phyloP scores from a whole-genome alignment of 2,113 vertebrate genomes.

The Leptobrachium ailaonicum region DNA sequence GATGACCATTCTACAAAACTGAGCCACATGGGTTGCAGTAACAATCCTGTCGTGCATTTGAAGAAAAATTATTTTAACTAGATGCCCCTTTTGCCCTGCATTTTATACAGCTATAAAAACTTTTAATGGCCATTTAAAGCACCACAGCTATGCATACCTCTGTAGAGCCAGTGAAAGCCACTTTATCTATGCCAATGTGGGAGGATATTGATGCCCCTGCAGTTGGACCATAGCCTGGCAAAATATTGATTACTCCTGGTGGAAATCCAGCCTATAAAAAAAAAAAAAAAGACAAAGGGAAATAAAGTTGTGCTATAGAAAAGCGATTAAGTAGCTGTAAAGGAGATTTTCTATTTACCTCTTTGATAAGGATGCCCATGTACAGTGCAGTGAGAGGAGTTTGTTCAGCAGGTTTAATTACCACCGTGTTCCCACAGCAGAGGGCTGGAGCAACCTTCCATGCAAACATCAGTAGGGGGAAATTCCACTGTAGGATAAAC shows the following conservation, averaged over 20 bases:
- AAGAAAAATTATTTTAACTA: no score
- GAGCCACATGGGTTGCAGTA: not conserved
- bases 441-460: conserved; percentile 97
- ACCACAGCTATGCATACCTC: conserved; percentile 75
- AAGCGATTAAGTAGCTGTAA: no score
- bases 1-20: not conserved
- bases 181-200: conserved; percentile 95
- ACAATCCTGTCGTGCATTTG: not conserved
- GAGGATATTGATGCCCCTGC: conserved; percentile 91
- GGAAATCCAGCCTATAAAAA: conserved; percentile 96
- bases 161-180: conserved; percentile 96
- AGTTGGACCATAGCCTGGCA: conserved; percentile 94
- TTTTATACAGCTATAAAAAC: not conserved
- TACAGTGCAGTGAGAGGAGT: conserved; percentile 95
- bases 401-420: conserved; percentile 95
- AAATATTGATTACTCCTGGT: conserved; percentile 98
- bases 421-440: conserved; percentile 93
- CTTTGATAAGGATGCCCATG: conserved; percentile 91
- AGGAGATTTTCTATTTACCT: conserved; percentile 73
- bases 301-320: conserved; percentile 10
- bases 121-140: not conserved
- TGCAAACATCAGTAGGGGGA: conserved; percentile 96
- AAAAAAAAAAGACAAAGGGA: conserved; percentile 57
- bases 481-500: conserved; percentile 88
- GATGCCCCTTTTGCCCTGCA: no score